phyloP scores from a whole-genome alignment of 1,140 invertebrate genomes.

The Drosophila lowei region DNA sequence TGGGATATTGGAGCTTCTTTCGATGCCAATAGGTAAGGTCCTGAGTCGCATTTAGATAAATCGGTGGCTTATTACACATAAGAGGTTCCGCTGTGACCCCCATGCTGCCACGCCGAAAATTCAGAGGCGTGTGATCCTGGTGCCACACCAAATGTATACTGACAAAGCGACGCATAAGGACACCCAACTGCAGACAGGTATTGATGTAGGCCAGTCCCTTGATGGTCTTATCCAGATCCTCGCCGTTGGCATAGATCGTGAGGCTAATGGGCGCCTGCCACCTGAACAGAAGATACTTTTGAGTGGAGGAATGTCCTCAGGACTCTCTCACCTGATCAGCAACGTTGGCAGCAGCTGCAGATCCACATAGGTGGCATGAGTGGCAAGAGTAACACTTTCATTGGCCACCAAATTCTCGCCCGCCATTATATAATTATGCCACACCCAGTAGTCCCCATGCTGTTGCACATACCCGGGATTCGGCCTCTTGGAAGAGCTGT shows the following conservation, averaged over 20 bases:
- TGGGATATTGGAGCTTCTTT: constrained; percentile 17
- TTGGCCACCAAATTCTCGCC: constrained; percentile 7
- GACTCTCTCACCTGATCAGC: constrained; percentile 22
- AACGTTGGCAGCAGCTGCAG: constrained; percentile 15
- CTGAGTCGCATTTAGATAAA: constrained; percentile 1
- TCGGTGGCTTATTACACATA: background rate
- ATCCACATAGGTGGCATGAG: constrained; percentile 37
- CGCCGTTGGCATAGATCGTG: constrained; percentile 89
- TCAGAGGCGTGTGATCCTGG: constrained; percentile 89
- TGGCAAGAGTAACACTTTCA: constrained; percentile 42
- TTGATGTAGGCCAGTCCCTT: constrained; percentile 87
- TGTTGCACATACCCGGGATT: constrained; percentile 15
- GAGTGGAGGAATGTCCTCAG: background rate
- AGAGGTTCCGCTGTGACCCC: background rate
- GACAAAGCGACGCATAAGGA: constrained; percentile 88
- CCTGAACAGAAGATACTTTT: constrained; percentile 58
- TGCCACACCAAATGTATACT: constrained; percentile 94
- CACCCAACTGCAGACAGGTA: constrained; percentile 85
- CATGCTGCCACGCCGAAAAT: constrained; percentile 85
- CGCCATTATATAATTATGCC: constrained; percentile 33
- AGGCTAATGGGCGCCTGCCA: constrained; percentile 88
- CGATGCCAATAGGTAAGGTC: constrained; percentile 15
- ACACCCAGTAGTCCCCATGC: constrained; percentile 44
- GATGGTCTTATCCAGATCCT: constrained; percentile 86
- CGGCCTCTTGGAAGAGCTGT: background rate